Evolutionary conservation across 2,888 invertebrate genomes (phyloP).

Genomic region (Harmothoe impar): DNA sequence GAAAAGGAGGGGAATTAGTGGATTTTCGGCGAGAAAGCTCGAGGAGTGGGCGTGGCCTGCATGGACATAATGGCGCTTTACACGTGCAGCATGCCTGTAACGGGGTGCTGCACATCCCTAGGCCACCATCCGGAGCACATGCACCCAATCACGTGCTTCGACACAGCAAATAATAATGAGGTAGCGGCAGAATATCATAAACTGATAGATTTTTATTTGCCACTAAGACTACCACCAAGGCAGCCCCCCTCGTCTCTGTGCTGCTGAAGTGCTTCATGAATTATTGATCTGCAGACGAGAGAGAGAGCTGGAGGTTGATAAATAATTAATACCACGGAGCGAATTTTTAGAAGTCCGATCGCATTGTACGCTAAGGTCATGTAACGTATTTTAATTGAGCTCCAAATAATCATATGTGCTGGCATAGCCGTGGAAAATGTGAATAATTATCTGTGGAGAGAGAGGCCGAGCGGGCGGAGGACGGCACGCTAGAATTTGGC

Average conservation of each 20-base stretch:
- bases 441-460: constrained; percentile 61
- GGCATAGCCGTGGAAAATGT: constrained; percentile 56
- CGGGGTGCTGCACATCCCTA: constrained; percentile 44
- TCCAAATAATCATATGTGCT: constrained; percentile 62
- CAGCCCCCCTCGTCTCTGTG: constrained; percentile 37
- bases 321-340: constrained; percentile 65
- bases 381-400: constrained; percentile 64
- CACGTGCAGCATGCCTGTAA: constrained; percentile 56
- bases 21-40: constrained; percentile 27
- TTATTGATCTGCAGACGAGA: constrained; percentile 62
- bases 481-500: constrained; percentile 65
- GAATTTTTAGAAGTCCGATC: constrained; percentile 62
- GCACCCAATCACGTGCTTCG: constrained; percentile 63
- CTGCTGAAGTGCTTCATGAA: constrained; percentile 63
- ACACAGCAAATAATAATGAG: constrained; percentile 63
- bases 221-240: constrained; percentile 44
- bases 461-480: constrained; percentile 33
- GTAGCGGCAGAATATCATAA: constrained; percentile 65
- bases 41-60: constrained; percentile 57
- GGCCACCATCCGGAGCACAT: constrained; percentile 58
- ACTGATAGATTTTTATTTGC: constrained; percentile 66
- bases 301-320: constrained; percentile 51
- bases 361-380: constrained; percentile 48
- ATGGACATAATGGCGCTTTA: constrained; percentile 56
- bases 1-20: background rate